A percentile compares a stretch with the other conserved stretches of the same genome.
Conservation (phyloP, 2,888 invertebrate species). For the Melanchra persicariae region DNA sequence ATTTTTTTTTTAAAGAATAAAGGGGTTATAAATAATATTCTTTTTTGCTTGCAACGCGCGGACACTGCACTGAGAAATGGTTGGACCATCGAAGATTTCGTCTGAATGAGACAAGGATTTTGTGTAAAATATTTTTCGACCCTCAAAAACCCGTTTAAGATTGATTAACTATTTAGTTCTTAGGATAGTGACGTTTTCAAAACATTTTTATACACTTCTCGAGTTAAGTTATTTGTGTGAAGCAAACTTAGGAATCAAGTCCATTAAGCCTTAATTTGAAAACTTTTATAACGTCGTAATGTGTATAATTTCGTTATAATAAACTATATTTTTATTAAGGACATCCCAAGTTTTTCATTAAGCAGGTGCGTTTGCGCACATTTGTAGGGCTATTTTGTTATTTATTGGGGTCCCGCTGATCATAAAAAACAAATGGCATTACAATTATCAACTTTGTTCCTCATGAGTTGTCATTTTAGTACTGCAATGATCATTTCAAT, state of each 20-base stretch:
- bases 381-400: slow-evolving; percentile 76
- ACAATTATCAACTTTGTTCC: slow-evolving; percentile 83
- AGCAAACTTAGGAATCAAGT: background rate
- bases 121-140: slow-evolving; percentile 51
- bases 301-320: slow-evolving; percentile 66
- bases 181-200: background rate
- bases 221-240: background rate
- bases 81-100: slow-evolving; percentile 56
- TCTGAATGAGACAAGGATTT: slow-evolving; percentile 65
- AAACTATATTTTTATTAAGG: slow-evolving; percentile 76
- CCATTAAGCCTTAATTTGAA: slow-evolving; percentile 37
- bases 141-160: slow-evolving; percentile 30
- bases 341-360: slow-evolving; percentile 79
- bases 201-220: too few relatives aligned
- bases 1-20: slow-evolving; percentile 76
- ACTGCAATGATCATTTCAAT: slow-evolving; percentile 75
- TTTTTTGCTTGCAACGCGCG: slow-evolving; percentile 71
- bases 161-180: slow-evolving; percentile 18
- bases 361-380: slow-evolving; percentile 83
- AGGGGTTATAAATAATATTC: slow-evolving; percentile 80
- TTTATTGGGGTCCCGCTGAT: slow-evolving; percentile 76
- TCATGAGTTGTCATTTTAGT: slow-evolving; percentile 75
- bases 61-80: slow-evolving; percentile 62
- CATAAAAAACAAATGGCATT: slow-evolving; percentile 84
- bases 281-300: slow-evolving; percentile 70